Evolutionary conservation across 1,140 invertebrate species (phyloP).

Genomic region (Drosophila subpulchrella): DNA sequence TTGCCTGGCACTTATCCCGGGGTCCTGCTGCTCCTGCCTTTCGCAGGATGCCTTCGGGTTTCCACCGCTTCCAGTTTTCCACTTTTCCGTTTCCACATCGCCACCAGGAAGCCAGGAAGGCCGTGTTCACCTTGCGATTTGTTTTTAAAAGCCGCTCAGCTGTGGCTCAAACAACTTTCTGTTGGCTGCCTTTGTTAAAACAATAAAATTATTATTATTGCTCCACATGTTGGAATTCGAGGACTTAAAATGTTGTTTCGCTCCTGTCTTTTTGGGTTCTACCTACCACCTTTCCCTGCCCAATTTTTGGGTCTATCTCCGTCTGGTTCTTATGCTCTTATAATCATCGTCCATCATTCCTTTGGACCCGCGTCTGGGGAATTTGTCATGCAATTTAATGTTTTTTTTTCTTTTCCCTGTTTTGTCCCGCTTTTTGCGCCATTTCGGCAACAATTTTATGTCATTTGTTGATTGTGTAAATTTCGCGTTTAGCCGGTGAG

Average conservation of each 20-base stretch:
- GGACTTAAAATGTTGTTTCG: constrained; percentile 77
- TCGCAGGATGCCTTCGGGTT: constrained; percentile 9
- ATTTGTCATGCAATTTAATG: constrained; percentile 78
- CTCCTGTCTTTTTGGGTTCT: neutral
- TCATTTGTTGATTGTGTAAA: constrained; percentile 82
- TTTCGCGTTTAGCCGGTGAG: constrained; percentile 69
- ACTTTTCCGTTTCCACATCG: constrained; percentile 3
- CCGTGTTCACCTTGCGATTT: constrained; percentile 70
- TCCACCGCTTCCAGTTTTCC: neutral
- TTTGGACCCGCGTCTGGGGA: constrained; percentile 53
- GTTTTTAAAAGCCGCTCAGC: constrained; percentile 83
- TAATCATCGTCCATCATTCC: constrained; percentile 79
- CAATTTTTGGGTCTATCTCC: constrained; percentile 9
- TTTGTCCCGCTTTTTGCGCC: constrained; percentile 36
- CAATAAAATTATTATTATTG: constrained; percentile 84
- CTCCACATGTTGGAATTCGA: constrained; percentile 82
- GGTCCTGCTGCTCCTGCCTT: constrained; percentile 13
- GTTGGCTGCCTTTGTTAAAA: constrained; percentile 82
- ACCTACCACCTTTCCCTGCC: neutral
- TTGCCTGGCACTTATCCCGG: constrained; percentile 65
- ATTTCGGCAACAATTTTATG: constrained; percentile 74
- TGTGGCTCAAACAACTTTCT: constrained; percentile 82
- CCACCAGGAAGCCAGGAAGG: constrained; percentile 31
- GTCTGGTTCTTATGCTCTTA: constrained; percentile 42
- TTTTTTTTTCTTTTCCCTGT: neutral